A percentile compares a stretch with the other conserved stretches of the same genome.
These are phyloP conservation scores for Peromyscus melanophrys DNA, from an alignment of 2,797 vertebrate species.

Conservation along the genomic window DNA sequence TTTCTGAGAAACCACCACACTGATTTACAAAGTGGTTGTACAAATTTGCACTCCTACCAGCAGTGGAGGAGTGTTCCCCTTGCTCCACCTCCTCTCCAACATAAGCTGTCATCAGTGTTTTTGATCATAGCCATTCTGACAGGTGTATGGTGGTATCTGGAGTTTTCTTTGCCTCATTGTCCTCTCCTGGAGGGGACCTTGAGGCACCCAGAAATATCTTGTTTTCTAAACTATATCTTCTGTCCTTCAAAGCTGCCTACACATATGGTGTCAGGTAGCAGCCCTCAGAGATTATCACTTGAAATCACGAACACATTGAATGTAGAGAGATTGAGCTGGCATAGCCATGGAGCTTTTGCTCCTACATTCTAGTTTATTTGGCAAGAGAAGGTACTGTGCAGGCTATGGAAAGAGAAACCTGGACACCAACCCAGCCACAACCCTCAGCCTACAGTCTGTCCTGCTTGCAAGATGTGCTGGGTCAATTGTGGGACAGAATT, in stretches of 20 bases:
- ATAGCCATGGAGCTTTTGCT: not conserved
- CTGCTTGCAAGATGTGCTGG: not conserved
- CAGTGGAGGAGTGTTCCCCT: no score
- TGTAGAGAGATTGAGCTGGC: not conserved
- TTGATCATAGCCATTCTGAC: no score
- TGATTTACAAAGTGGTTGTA: no score
- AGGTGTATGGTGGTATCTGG: no score
- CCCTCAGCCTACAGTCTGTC: not conserved
- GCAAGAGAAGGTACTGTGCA: no score
- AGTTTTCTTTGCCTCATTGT: not conserved
- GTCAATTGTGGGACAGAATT: not conserved
- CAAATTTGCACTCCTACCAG: no score
- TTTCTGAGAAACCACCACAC: no score
- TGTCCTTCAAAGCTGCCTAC: not conserved
- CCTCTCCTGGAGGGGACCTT: not conserved
- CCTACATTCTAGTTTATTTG: not conserved
- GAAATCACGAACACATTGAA: not conserved
- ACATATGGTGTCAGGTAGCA: not conserved
- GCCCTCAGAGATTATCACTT: not conserved
- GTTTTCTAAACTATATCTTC: conserved; percentile 1
- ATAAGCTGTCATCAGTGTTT: no score
- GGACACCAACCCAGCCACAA: not conserved
- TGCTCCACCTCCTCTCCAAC: no score
- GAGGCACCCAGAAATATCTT: not conserved
- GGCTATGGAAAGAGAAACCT: not conserved